Evolutionary conservation across 2,113 vertebrate genomes (phyloP).

Genomic region (Vidua chalybeata): DNA sequence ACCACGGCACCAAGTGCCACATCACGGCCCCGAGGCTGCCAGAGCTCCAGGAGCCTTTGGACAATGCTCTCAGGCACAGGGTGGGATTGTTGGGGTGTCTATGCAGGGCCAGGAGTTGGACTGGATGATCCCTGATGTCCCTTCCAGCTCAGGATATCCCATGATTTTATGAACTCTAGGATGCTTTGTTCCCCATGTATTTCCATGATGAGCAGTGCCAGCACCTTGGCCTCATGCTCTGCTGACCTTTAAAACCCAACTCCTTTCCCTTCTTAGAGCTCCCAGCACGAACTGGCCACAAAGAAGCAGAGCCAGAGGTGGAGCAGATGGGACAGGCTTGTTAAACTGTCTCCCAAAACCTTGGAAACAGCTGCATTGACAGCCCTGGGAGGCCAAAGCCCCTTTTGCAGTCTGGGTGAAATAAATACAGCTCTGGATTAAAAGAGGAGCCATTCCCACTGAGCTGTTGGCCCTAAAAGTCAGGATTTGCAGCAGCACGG

Average conservation of each 20-base stretch:
- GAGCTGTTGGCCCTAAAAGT: background rate
- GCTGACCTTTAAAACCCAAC: background rate
- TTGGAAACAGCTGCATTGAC: background rate
- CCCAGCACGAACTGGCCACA: too few species aligned
- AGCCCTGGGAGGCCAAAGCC: background rate
- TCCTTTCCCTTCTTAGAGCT: background rate
- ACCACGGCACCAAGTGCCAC: background rate
- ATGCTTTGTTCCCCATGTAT: rapidly evolving
- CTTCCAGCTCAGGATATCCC: background rate
- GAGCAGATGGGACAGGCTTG: background rate
- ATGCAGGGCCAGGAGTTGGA: background rate
- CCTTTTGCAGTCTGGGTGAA: background rate
- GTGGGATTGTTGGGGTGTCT: background rate
- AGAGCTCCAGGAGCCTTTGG: background rate
- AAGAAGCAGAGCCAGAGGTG: background rate
- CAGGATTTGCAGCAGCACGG: background rate
- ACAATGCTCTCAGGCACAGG: background rate
- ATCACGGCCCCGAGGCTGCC: background rate
- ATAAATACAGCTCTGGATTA: background rate
- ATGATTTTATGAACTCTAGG: background rate
- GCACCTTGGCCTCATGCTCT: background rate
- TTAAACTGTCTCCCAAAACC: background rate
- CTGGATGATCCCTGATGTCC: background rate
- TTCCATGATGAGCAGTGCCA: background rate
- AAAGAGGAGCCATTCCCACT: background rate